Evolutionary conservation across 2,888 invertebrate genomes (phyloP).

Genomic region (Zhuqinia jingwanae): DNA sequence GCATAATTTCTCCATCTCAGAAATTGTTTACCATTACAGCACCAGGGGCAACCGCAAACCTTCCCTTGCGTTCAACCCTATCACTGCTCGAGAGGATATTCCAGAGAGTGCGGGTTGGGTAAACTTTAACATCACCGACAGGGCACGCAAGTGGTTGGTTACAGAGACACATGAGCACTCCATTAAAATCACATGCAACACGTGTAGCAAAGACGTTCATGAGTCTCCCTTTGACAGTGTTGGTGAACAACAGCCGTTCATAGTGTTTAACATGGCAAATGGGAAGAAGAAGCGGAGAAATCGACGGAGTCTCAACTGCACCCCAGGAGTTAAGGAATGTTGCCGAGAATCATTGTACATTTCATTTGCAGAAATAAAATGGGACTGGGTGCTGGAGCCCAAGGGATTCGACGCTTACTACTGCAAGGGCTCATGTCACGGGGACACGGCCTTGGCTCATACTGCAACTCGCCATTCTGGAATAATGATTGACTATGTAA

Average conservation of each 20-base stretch:
- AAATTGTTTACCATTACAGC: constrained; percentile 27
- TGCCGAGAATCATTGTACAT: constrained; percentile 92
- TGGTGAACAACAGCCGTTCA: constrained; percentile 84
- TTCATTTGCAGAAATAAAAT: constrained; percentile 91
- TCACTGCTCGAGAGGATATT: constrained; percentile 70
- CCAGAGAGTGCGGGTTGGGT: constrained; percentile 87
- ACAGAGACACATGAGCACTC: constrained; percentile 85
- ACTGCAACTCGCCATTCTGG: constrained; percentile 87
- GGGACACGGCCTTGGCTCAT: constrained; percentile 87
- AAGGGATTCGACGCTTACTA: constrained; percentile 93
- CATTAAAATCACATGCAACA: constrained; percentile 89
- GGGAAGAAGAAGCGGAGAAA: constrained; percentile 82
- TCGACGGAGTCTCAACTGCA: constrained; percentile 87
- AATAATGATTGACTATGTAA: constrained; percentile 83
- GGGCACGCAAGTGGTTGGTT: constrained; percentile 89
- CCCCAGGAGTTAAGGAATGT: constrained; percentile 87
- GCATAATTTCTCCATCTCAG: constrained; percentile 55
- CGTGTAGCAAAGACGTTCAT: constrained; percentile 85
- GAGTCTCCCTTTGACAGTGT: constrained; percentile 84
- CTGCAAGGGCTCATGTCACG: constrained; percentile 90
- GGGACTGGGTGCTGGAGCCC: constrained; percentile 94
- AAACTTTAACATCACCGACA: constrained; percentile 89
- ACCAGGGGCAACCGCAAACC: not conserved
- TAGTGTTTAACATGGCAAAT: constrained; percentile 86
- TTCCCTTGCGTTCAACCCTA: not conserved